Base-by-base conservation (phyloP, 2,888 invertebrate genomes). In the Sicus ferrugineus region DNA sequence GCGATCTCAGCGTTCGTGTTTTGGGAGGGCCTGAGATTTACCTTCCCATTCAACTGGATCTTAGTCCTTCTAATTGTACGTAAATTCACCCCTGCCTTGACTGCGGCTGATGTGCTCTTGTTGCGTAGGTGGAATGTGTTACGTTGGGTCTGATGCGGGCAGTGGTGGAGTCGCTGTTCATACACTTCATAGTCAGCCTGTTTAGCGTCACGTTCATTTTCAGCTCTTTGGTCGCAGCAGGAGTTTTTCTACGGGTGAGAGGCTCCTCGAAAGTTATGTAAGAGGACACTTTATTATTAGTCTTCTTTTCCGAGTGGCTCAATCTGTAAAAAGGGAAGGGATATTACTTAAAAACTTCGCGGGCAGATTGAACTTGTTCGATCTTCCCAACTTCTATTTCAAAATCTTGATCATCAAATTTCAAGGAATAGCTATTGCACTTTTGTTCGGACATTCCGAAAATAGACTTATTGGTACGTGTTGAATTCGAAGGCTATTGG, bases 41-140 rank as follows among this genome's bases (percentile, higher is more conserved):
- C 74, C 0, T 7, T 5, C 0, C 59, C 71, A 0, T 6, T 80
- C 3, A 81, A 79, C 71, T 78, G 77, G 76, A 0, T 79, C 0
- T 1, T 81, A 1, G 14, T 76, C 1, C 4, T 78, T 4, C 6
- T 77, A 0, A 79, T 77, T 64, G 81, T 81, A 69, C 76, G 82
- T 77, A 26, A 3, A 19, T 2, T 5, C 21, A 21, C 11, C 11
- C 7, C 11, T 28, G 5, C n/a, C 7, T 11, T 5, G 2, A 26
- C 9, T 21, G 16, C 1, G 21, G 6, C 31, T 16, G 21, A 23
- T 19, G 3, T 16, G 3, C 16, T 31, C 4, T 2, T 31, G n/a
- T 7, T 26, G 23, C 38, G 38, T 28, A 54, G 54, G 14, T 54
- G 28, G 54, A 54, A 16, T 54, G 28, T 16, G 28, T 54, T 54